Evolutionary conservation across 1,140 invertebrate species (phyloP).

Genomic region (Diabrotica virgifera): DNA sequence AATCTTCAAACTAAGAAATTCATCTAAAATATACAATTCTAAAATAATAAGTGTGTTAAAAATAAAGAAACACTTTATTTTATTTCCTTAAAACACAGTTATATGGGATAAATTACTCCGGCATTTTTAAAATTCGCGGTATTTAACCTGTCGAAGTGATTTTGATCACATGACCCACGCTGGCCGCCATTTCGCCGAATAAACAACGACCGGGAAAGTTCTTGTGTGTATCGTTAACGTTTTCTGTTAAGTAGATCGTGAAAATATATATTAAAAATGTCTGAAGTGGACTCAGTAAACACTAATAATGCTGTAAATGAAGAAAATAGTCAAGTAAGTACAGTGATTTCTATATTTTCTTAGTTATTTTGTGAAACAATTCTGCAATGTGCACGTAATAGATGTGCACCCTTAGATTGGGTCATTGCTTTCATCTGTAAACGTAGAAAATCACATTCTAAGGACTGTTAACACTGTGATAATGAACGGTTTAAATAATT

Average conservation of each 20-base stretch:
- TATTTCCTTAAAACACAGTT: too few relatives aligned
- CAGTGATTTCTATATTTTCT: slow-evolving; percentile 24
- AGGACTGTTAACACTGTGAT: slow-evolving; percentile 13
- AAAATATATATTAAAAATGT: slow-evolving; percentile 44
- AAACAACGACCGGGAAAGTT: slow-evolving; percentile 48
- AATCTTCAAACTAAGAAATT: not conserved
- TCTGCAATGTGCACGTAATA: slow-evolving; percentile 46
- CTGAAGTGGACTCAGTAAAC: slow-evolving; percentile 45
- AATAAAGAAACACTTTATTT: too few relatives aligned
- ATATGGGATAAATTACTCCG: too few relatives aligned
- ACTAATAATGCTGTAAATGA: slow-evolving; percentile 44
- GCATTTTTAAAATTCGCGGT: slow-evolving; percentile 28
- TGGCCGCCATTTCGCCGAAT: slow-evolving; percentile 49
- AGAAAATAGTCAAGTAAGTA: slow-evolving; percentile 46
- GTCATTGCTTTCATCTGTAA: slow-evolving; percentile 24
- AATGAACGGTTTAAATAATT: slow-evolving; percentile 17
- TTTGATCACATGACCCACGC: slow-evolving; percentile 49
- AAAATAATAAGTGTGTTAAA: too few relatives aligned
- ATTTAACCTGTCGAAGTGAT: slow-evolving; percentile 27
- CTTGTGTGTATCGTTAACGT: slow-evolving; percentile 33
- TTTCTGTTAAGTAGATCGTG: slow-evolving; percentile 31
- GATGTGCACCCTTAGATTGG: slow-evolving; percentile 39
- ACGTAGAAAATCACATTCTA: slow-evolving; percentile 33
- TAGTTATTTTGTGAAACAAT: slow-evolving; percentile 31
- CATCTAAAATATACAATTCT: not conserved